Evolutionary conservation across 2,888 invertebrate species (phyloP), one percentile per base, ranked within the genome.

Genomic region (Caenorhabditis virilis): DNA sequence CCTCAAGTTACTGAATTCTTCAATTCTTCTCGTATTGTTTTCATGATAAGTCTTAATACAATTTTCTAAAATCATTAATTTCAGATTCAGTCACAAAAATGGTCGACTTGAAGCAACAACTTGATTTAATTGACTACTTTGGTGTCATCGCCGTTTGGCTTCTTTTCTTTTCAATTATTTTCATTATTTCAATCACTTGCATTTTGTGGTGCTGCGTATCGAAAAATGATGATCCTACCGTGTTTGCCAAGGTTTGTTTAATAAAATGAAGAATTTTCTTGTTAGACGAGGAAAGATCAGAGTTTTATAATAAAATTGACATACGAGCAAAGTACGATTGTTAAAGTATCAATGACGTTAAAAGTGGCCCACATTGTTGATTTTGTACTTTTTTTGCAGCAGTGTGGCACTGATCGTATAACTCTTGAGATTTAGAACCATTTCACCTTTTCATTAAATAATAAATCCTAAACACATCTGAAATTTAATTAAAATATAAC

Each of bases 131-230:
- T 62, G 82, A 82, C 70, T 82, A 82, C 64, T 80, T 82, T 56
- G 82, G 80, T 25, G 78, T 79, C 15, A 63, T 82, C 33, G 79
- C 78, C 36, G 82, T 81, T 23, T 75, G 75, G 75, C 71, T 75
- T 23, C 69, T 71, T 60, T 75, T 75, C 71, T 75, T 75, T 59
- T 69, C 67, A 7, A 55, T 59, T 50, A 58, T 78, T 51, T 74
- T 84, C 73, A 65, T 80, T 61, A 76, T 84, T 61, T 78, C 80
- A 36, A 69, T 83, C 58, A 78, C 80, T 30, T 78, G 82, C 75
- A 84, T 91, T 90, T 90, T 91, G 74, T 82, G 79, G 78, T 82
- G 77, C 62, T 82, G 82, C 51, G 78, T 82, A 13, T 68, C 66
- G 9, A 78, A 80, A 35, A 64, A 73, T 47, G 80, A 80, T 59